Base-by-base conservation (phyloP, 1,140 invertebrate species). In the Triops cancriformis region DNA sequence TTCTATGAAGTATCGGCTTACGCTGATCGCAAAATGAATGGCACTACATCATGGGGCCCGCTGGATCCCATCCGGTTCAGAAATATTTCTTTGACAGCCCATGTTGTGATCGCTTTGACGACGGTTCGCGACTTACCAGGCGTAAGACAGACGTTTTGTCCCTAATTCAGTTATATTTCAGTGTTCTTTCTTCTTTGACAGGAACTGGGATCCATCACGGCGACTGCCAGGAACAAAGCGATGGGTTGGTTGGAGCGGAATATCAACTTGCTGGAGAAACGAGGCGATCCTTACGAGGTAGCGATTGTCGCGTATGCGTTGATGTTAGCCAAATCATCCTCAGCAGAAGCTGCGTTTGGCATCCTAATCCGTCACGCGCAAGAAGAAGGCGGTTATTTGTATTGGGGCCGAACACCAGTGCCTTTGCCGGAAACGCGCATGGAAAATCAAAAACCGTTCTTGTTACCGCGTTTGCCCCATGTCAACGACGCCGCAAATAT, bases 401-500 rank as follows among this genome's bases (percentile, higher is more conserved):
- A 96, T 82, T 97, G 94, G 93, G 93, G 92, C 26, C 89, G 90
- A 80, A 90, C 92, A 82, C 82, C 84, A 27, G 88, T 96, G 0
- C 93, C 94, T 0, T 87, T 88, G 73, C 92, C 92, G 28, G 94
- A 91, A 0, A 90, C 89, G 31, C 95, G 95, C 84, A 87, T 92
- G 80, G 94, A 96, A 84, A 96, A 96, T 85, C 94, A 96, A 82
- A 93, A 94, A 82, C 93, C 93, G 1, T 97, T 96, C 87, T 85
- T 93, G 0, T 82, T 96, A n/a, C 94, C 96, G 0, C 88, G 96
- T 0, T 84, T 96, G 76, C 92, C 93, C 0, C 93, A 94, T 82
- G 90, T 90, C 80, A 96, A 94, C 83, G 96, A 98, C 85, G 90
- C 93, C 0, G 91, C 92, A 81, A 97, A 98, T 83, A 93, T 98